Evolutionary conservation across 1,140 invertebrate species (phyloP), one percentile per base, ranked within the genome.

Genomic region (Pseudomyrmex cubaensis): DNA sequence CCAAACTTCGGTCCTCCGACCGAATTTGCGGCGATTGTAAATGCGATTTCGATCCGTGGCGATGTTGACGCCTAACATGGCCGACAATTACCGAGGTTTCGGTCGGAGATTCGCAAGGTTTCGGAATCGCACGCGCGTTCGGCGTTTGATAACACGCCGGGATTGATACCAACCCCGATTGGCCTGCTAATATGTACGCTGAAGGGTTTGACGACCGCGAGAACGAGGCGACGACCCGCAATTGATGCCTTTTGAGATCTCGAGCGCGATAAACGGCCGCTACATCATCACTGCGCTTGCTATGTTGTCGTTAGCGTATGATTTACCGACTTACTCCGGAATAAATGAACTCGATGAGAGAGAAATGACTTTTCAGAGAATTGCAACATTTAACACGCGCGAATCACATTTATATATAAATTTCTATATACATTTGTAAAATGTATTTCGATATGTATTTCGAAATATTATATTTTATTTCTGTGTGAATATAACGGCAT

Each of bases 171-270:
- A 22, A 15, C 20, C n/a, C 20, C 64, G 44, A 80, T 69, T 78
- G 25, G 13, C 5, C 48, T 54, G 48, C n/a, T 66, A 66, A 76
- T 54, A 48, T 10, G 22, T 15, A 73, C 50, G 25, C 0, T 2
- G 25, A 64, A 66, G n/a, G 52, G 62, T 67, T 67, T 77, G 61
- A 54, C 48, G 74, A 66, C 20, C 75, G 75, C 35, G 76, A 50
- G 64, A 70, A 59, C 5, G 64, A 70, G 54, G 54, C 76, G 64
- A 12, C 20, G 52, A 69, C 5, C 76, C 64, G 63, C 54, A 13
- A 13, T 9, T 69, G 52, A 69, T 17, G 44, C 12, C 63, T 67
- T 78, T 78, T 48, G 44, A 78, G 75, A 70, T 70, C 13, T 57
- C 64, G 1, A 70, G n/a, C 63, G 63, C 64, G 75, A 70, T 57